These are phyloP conservation scores for Spodoptera picta DNA, from an alignment of 2,888 invertebrate genomes.

Conservation along the genomic window DNA sequence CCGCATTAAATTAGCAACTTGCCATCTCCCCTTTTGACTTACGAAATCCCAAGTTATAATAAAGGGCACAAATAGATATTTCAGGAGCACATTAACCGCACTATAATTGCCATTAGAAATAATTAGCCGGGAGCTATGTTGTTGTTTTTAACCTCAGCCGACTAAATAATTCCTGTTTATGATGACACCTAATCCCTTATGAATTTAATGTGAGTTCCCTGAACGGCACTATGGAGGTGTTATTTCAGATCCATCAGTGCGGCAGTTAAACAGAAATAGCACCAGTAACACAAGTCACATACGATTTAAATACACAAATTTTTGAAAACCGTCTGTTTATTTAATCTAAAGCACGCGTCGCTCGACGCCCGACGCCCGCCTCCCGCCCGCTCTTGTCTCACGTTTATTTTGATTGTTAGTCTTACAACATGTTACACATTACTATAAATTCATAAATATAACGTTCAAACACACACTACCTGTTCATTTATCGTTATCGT, in stretches of 20 bases:
- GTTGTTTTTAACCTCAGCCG: conserved; percentile 87
- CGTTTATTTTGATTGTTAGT: conserved; percentile 52
- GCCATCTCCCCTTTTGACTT: conserved; percentile 55
- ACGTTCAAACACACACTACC: conserved; percentile 31
- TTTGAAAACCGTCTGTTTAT: conserved; percentile 87
- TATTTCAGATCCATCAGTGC: conserved; percentile 84
- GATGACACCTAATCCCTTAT: conserved; percentile 88
- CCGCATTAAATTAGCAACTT: conserved; percentile 42
- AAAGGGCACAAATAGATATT: conserved; percentile 60
- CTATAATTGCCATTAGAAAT: conserved; percentile 72
- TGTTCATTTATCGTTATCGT: conserved; percentile 42
- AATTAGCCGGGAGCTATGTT: conserved; percentile 71
- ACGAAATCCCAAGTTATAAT: conserved; percentile 50
- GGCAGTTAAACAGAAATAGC: conserved; percentile 86
- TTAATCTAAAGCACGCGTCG: conserved; percentile 84
- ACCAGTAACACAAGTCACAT: conserved; percentile 86
- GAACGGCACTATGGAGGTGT: conserved; percentile 80
- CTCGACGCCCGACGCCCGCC: conserved; percentile 30
- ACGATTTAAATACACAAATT: conserved; percentile 88
- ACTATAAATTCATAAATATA: conserved; percentile 51
- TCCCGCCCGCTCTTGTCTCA: conserved; percentile 43
- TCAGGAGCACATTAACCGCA: conserved; percentile 63
- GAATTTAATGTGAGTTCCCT: conserved; percentile 85
- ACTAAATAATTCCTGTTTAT: conserved; percentile 88
- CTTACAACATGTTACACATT: conserved; percentile 51